phyloP scores from a whole-genome alignment of 2,888 invertebrate species.

The Pherbina coryleti region DNA sequence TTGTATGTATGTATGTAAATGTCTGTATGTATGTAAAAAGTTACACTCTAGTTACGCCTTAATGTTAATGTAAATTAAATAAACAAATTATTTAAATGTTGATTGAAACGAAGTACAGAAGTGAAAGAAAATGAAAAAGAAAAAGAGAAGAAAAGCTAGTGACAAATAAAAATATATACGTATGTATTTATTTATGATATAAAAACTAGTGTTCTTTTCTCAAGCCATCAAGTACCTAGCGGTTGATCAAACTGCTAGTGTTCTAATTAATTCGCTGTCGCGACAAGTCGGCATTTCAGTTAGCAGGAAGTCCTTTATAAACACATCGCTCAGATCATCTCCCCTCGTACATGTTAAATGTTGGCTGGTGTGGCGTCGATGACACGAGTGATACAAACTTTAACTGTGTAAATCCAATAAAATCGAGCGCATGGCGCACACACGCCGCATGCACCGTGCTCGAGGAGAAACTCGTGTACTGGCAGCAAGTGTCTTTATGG shows the following conservation, averaged over 20 bases:
- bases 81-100: slow-evolving; percentile 14
- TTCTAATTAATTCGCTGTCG: slow-evolving; percentile 62
- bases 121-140: background rate
- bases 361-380: slow-evolving; percentile 1
- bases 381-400: slow-evolving; percentile 7
- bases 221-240: no score
- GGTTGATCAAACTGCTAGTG: slow-evolving; percentile 59
- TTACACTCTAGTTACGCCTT: slow-evolving; percentile 9
- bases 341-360: background rate
- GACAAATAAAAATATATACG: slow-evolving; percentile 2
- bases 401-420: slow-evolving; percentile 57
- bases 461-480: background rate
- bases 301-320: slow-evolving; percentile 64
- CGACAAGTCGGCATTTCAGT: slow-evolving; percentile 53
- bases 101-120: background rate
- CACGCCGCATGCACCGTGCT: slow-evolving; percentile 48
- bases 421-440: slow-evolving; percentile 59
- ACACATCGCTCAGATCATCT: slow-evolving; percentile 28
- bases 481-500: background rate
- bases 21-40: slow-evolving; percentile 11
- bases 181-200: slow-evolving; percentile 29
- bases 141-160: background rate
- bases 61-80: slow-evolving; percentile 10
- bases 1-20: background rate
- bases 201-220: background rate